Base-by-base conservation (phyloP, 2,797 vertebrate species). In the Sebastes wilsoni region DNA sequence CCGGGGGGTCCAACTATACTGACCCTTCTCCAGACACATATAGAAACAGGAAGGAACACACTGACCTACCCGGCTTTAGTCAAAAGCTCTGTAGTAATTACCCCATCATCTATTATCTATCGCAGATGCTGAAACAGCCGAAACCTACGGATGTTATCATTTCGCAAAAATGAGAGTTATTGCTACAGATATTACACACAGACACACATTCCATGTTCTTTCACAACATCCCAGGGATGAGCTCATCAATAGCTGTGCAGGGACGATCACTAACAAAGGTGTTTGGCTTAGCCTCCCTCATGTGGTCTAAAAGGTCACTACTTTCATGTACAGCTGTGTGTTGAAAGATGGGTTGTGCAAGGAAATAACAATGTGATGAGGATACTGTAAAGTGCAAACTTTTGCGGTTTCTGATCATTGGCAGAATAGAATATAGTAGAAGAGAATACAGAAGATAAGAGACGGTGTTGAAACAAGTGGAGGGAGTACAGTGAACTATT, bases 141-240 rank as follows among this genome's bases (percentile, higher is more conserved):
- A 94, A 93, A 94, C 88, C 87, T 84, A 78, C 83, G 89, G 93
- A 94, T 94, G 92, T 95, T 94, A 91, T 93, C 76, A 66, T 93
- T 95, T 93, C 64, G 36, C 83, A 92, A 87, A 90, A 90, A 88
- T 84, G 79, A 81, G 82, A 92, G 83, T 92, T 91, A 92, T 92
- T 93, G 90, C 89, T 84, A 72, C 77, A 90, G 86, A 92, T 92
- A 93, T 92, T 91, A 89, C 92, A 90, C 80, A 80, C 82, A 79
- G 82, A 79, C 83, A 86, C 81, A 88, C 82, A 91, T 90, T 87
- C 88, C 87, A 77, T 67, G 73, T 81, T 81, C 82, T 93, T 94
- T 94, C 91, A 91, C 89, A 94, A 93, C 89, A 94, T 88, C 87
- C 74, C 84, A 20, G 69, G 23, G 83, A 88, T 91, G 88, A 92